These are phyloP conservation scores for Lontra canadensis DNA, from an alignment of 2,113 vertebrate genomes.

Conservation along the genomic window DNA sequence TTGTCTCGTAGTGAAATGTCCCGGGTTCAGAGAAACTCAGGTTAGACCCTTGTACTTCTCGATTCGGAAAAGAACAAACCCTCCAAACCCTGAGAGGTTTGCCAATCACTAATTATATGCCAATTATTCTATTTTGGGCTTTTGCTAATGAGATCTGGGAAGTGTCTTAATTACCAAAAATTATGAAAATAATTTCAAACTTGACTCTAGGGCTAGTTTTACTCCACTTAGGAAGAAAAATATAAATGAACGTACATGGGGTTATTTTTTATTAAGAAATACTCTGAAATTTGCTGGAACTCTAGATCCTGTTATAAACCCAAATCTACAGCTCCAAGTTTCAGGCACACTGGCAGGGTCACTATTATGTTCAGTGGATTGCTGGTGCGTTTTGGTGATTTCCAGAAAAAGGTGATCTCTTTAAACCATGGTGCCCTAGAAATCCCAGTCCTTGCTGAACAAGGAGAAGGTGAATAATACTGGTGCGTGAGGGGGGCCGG, in stretches of 20 bases:
- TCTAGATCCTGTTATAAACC: not conserved
- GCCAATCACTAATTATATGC: conserved; percentile 81
- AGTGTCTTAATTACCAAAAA: conserved; percentile 83
- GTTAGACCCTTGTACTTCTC: conserved; percentile 43
- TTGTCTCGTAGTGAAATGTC: conserved; percentile 22
- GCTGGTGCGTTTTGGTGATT: not conserved
- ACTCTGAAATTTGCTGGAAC: conserved; percentile 22
- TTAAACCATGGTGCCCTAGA: not conserved
- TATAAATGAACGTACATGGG: conserved; percentile 61
- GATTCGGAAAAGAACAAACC: conserved; percentile 74
- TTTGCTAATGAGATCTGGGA: conserved; percentile 87
- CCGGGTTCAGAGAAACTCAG: conserved; percentile 27
- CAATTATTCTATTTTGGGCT: conserved; percentile 85
- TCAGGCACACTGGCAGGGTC: not conserved
- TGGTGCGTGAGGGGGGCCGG: not conserved
- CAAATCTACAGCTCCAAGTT: not conserved
- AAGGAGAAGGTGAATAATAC: not conserved
- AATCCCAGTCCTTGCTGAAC: not conserved
- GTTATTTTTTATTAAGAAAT: conserved; percentile 81
- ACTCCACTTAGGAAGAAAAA: conserved; percentile 83
- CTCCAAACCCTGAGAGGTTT: conserved; percentile 78
- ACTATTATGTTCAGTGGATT: not conserved
- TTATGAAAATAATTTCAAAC: conserved; percentile 86
- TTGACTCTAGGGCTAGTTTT: conserved; percentile 87
- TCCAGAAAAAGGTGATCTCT: not conserved